These are phyloP conservation scores for Thrips palmi DNA, from an alignment of 1,140 invertebrate species.

Conservation along the genomic window DNA sequence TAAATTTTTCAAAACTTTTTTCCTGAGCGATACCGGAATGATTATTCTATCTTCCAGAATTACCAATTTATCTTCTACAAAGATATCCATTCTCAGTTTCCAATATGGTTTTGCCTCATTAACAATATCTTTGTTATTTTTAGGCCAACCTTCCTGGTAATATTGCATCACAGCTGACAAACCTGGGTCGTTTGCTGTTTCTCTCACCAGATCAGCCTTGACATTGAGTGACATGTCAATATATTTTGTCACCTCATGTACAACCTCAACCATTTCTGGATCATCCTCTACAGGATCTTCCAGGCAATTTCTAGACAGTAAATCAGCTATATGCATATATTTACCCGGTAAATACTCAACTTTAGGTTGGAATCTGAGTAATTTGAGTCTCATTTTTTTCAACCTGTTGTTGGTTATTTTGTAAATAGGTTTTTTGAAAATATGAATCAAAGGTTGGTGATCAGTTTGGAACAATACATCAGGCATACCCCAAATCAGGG, in stretches of 20 bases:
- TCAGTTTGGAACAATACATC: slow-evolving; percentile 14
- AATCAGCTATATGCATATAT: slow-evolving; percentile 24
- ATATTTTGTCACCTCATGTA: slow-evolving; percentile 13
- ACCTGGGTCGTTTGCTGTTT: slow-evolving; percentile 16
- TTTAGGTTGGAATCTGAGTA: slow-evolving; percentile 18
- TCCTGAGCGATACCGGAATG: slow-evolving; percentile 20
- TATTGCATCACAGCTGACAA: slow-evolving; percentile 17
- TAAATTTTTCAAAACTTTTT: slow-evolving; percentile 20
- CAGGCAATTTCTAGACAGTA: slow-evolving; percentile 21
- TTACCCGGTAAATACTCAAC: slow-evolving; percentile 23
- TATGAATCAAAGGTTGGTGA: slow-evolving; percentile 17
- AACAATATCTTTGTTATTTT: slow-evolving; percentile 16
- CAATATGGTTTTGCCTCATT: slow-evolving; percentile 16
- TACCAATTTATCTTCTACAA: slow-evolving; percentile 19
- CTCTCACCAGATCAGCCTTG: slow-evolving; percentile 16
- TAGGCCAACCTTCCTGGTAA: slow-evolving; percentile 22
- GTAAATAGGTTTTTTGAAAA: slow-evolving; percentile 21
- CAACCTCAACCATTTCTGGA: slow-evolving; percentile 14
- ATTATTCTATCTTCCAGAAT: slow-evolving; percentile 21
- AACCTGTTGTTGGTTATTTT: slow-evolving; percentile 21
- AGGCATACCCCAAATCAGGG: slow-evolving; percentile 15
- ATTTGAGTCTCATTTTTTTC: slow-evolving; percentile 22
- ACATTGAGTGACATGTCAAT: slow-evolving; percentile 13
- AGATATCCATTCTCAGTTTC: slow-evolving; percentile 19
- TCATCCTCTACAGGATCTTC: slow-evolving; percentile 14